These are phyloP conservation scores for Dryobotodes eremita DNA, from an alignment of 2,888 invertebrate species.

Conservation along the genomic window DNA sequence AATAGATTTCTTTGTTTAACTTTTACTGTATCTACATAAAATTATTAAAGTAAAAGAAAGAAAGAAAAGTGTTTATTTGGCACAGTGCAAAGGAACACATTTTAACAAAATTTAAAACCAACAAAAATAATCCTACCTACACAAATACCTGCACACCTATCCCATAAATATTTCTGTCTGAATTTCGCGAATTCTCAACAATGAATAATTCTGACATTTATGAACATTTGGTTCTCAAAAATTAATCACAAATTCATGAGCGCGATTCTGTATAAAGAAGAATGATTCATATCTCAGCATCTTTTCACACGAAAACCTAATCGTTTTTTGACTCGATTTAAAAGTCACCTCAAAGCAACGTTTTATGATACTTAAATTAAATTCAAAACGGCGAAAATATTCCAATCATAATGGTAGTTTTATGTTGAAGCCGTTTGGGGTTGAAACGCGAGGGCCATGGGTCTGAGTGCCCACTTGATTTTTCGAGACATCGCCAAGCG, in stretches of 20 bases:
- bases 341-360: slow-evolving; percentile 3
- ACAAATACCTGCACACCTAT: background rate
- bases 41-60: background rate
- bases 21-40: background rate
- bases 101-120: background rate
- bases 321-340: slow-evolving; percentile 15
- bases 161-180: background rate
- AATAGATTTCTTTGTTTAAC: background rate
- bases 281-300: slow-evolving; percentile 36
- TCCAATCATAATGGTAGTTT: background rate
- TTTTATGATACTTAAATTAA: background rate
- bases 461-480: background rate
- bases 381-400: background rate
- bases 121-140: too few species aligned
- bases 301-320: slow-evolving; percentile 54
- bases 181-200: slow-evolving; percentile 31
- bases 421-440: too few species aligned
- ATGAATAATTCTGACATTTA: slow-evolving; percentile 32
- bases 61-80: too few species aligned
- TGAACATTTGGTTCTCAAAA: slow-evolving; percentile 30
- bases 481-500: background rate
- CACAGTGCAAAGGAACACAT: background rate
- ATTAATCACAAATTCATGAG: slow-evolving; percentile 46
- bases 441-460: too few species aligned
- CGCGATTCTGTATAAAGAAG: slow-evolving; percentile 19